Evolutionary conservation across 2,797 vertebrate genomes (phyloP).

Genomic region (Pseudochirops cupreus): DNA sequence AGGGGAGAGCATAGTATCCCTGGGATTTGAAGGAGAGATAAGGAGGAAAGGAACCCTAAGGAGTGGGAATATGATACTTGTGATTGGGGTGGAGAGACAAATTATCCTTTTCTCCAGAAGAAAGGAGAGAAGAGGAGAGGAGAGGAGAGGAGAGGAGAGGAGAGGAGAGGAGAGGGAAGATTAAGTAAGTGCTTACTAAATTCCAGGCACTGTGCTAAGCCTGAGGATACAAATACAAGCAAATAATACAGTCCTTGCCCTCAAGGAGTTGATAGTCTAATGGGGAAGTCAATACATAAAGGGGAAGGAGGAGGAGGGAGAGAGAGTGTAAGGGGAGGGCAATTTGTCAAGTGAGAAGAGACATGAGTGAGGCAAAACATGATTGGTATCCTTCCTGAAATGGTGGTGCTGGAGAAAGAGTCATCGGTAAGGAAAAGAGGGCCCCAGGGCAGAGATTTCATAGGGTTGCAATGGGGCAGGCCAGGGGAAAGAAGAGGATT

Average conservation of each 20-base stretch:
- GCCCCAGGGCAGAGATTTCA: not conserved
- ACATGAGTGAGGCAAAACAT: not conserved
- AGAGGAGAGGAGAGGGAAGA: not conserved
- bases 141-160: too few relatives aligned
- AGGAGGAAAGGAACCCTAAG: not conserved
- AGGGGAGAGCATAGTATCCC: not conserved
- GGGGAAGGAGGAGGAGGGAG: not conserved
- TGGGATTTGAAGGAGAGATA: not conserved
- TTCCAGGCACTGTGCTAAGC: not conserved
- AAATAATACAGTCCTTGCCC: not conserved
- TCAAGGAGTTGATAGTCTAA: not conserved
- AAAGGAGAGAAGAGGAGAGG: not conserved
- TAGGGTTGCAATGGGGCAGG: not conserved
- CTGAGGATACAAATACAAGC: not conserved
- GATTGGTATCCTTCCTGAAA: not conserved
- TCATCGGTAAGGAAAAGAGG: not conserved
- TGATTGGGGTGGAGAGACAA: not conserved
- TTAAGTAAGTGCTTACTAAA: not conserved
- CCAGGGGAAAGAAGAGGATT: not conserved
- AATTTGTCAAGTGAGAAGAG: not conserved
- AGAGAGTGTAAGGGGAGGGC: not conserved
- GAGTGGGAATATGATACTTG: not conserved
- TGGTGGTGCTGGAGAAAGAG: not conserved
- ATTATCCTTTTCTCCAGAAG: not conserved
- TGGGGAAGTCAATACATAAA: not conserved